These are phyloP conservation scores for Tyrannus savana DNA, from an alignment of 2,113 vertebrate genomes.

Conservation along the genomic window DNA sequence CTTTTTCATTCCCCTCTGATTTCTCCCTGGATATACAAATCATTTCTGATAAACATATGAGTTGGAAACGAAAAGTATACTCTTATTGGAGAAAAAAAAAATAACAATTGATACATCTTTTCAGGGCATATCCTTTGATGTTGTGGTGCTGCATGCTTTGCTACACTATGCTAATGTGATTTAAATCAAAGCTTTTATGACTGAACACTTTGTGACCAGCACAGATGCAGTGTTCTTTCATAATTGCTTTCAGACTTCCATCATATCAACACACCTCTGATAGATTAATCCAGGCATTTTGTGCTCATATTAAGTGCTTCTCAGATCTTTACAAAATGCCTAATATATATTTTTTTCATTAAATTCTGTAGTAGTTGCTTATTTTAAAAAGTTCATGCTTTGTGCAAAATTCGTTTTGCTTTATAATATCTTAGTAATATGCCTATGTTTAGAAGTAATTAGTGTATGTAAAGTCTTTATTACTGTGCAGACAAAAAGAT, in stretches of 20 bases:
- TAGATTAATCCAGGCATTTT: conserved; percentile 52
- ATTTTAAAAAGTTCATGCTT: conserved; percentile 40
- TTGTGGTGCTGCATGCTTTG: conserved; percentile 60
- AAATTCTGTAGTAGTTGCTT: conserved; percentile 22
- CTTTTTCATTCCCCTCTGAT: conserved; percentile 58
- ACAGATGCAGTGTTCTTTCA: conserved; percentile 40
- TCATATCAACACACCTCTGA: not conserved
- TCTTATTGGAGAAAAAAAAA: not conserved
- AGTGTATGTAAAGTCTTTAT: conserved; percentile 31
- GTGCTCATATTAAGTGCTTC: not conserved
- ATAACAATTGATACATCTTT: not conserved
- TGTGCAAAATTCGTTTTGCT: conserved; percentile 16
- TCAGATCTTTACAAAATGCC: conserved; percentile 39
- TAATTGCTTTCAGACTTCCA: conserved; percentile 22
- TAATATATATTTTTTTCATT: not conserved
- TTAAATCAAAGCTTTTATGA: conserved; percentile 50
- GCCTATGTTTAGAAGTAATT: conserved; percentile 37
- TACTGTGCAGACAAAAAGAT: conserved; percentile 71
- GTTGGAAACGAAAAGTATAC: not conserved
- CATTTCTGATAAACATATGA: not conserved
- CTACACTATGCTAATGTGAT: not conserved
- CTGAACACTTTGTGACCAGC: conserved; percentile 41
- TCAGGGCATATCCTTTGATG: not conserved
- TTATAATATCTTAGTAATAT: conserved; percentile 37
- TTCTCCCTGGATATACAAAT: conserved; percentile 53